phyloP scores from a whole-genome alignment of 1,140 invertebrate species.

The Leptonema lineaticorne region DNA sequence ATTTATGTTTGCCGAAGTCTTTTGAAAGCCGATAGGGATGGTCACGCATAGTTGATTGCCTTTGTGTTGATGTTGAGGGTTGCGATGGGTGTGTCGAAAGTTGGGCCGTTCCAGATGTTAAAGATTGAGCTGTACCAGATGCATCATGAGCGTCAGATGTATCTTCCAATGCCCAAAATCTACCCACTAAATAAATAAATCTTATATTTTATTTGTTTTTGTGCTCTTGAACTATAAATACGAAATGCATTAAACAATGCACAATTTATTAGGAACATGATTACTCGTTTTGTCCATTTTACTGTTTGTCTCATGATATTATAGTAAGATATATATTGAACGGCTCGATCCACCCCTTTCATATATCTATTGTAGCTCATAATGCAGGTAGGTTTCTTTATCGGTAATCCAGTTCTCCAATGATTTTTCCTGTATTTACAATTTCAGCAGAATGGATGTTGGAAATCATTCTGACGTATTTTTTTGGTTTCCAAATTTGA shows the following conservation, averaged over 20 bases:
- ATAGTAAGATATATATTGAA: conserved; percentile 12
- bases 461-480: conserved; percentile 18
- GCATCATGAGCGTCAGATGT: too few species aligned
- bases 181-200: background rate
- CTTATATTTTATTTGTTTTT: conserved; percentile 19
- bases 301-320: conserved; percentile 23
- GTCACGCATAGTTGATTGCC: too few species aligned
- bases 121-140: background rate
- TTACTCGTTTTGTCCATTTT: conserved; percentile 25
- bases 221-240: conserved; percentile 17
- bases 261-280: conserved; percentile 26
- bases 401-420: background rate
- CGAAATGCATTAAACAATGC: conserved; percentile 30
- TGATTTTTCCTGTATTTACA: background rate
- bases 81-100: background rate
- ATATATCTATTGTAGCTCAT: conserved; percentile 39
- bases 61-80: too few species aligned
- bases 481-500: conserved; percentile 20
- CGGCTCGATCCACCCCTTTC: conserved; percentile 37
- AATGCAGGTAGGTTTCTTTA: conserved; percentile 21
- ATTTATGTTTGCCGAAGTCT: background rate
- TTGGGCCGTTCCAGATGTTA: background rate
- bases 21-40: background rate
- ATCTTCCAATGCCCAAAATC: background rate
- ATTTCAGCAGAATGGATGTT: conserved; percentile 14